Evolutionary conservation across 1,140 invertebrate species (phyloP), one percentile per base, ranked within the genome.

Genomic region (Marisa cornuarietis): DNA sequence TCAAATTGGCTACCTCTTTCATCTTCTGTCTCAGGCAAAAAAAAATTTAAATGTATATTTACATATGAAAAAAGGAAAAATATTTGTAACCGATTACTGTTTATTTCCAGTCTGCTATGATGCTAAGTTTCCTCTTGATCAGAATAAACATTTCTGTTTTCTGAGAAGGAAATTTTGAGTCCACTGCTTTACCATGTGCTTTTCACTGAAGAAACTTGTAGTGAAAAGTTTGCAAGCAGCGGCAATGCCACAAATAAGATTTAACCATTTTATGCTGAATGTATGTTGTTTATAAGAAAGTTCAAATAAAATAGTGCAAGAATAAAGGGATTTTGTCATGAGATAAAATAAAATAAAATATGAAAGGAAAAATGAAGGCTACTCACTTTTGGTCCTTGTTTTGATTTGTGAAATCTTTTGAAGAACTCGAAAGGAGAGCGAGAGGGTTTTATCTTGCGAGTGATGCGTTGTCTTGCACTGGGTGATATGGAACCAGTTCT

Each of bases 401-500:
- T 80, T 65, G 79, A 76, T 18, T 22, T 31, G 24, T 61, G 51
- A 6, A 80, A 52, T 63, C 76, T 80, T 66, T 80, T 80, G 79
- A 80, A 80, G 74, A 77, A 80, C 18, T 80, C 79, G 54, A 80
- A 80, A 14, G 79, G 79, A 9, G 79, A 75, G 31, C 58, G 22
- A 2, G 79, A 61, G 22, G 72, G 52, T 58, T 80, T 76, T 61
- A 77, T 69, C 74, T 76, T 69, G 13, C 71, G 51, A 10, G 65
- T 61, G 72, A 80, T 63, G 13, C 74, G 65, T 75, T 88, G 88
- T n/a, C 87, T 26, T n/a, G 81, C 79, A 79, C 87, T 88, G 4
- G 87, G 87, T 10, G 84, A 82, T 11, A 88, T 81, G 16, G 87
- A 88, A 16, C 88, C 88, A 10, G 87, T 87, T n/a, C 84, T 82